Conservation (phyloP, 2,888 invertebrate genomes). For the Chloromyia formosa region DNA sequence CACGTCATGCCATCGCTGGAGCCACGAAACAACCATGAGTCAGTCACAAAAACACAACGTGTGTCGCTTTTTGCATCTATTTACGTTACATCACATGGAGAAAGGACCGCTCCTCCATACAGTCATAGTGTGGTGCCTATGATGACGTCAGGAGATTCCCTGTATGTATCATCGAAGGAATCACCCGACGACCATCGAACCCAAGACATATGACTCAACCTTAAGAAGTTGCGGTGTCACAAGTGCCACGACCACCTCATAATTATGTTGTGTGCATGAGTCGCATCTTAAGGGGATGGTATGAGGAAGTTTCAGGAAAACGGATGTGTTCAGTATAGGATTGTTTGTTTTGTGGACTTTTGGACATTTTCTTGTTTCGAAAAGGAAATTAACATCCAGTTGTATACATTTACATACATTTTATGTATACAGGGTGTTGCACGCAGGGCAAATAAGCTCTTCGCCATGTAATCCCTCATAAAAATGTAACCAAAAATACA, state of each 20-base stretch:
- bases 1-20: conserved; percentile 40
- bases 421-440: no score
- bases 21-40: conserved; percentile 32
- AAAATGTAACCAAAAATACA: no score
- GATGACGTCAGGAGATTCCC: conserved; percentile 51
- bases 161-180: conserved; percentile 39
- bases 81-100: conserved; percentile 40
- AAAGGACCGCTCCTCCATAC: neutral
- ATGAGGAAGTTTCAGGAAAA: neutral
- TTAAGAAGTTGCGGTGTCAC: conserved; percentile 15
- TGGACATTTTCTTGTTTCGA: no score
- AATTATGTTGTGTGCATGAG: neutral
- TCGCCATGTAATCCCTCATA: no score
- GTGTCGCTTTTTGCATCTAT: conserved; percentile 25
- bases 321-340: no score
- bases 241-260: conserved; percentile 16
- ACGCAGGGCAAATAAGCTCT: no score
- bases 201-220: conserved; percentile 38
- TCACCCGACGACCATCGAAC: conserved; percentile 29
- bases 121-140: neutral
- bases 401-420: no score
- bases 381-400: no score
- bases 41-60: conserved; percentile 11
- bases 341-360: no score
- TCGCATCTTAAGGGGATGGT: neutral